Percentiles rank a stretch among this genome's conserved stretches.
Evolutionary conservation across 2,888 invertebrate genomes (phyloP).

Genomic region (Calameuta filiformis): DNA sequence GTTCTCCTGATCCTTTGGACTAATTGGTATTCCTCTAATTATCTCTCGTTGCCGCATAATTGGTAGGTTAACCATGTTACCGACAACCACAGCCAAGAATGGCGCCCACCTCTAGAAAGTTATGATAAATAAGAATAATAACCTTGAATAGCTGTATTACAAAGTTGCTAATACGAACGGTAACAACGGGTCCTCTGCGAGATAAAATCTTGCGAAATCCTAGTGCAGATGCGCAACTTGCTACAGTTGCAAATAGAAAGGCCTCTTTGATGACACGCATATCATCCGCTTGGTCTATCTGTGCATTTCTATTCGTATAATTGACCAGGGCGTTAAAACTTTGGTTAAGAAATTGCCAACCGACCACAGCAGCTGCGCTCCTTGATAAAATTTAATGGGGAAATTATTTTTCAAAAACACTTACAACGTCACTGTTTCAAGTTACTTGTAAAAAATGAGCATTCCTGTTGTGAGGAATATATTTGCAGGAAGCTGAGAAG

Average conservation of each 20-base stretch:
- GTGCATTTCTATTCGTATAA: conserved; percentile 36
- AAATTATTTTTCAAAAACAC: neutral
- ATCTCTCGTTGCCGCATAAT: conserved; percentile 41
- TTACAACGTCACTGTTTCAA: neutral
- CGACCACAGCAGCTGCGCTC: conserved; percentile 25
- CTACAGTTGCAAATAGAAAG: conserved; percentile 30
- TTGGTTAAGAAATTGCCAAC: conserved; percentile 37
- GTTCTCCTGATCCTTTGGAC: conserved; percentile 18
- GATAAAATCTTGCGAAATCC: conserved; percentile 29
- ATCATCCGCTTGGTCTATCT: conserved; percentile 19
- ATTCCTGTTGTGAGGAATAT: conserved; percentile 35
- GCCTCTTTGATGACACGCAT: conserved; percentile 25
- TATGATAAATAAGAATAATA: neutral
- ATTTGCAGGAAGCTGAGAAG: conserved; percentile 34
- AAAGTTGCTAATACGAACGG: conserved; percentile 23
- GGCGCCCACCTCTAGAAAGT: conserved; percentile 35
- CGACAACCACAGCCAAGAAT: conserved; percentile 35
- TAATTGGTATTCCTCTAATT: conserved; percentile 31
- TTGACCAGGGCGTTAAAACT: conserved; percentile 38
- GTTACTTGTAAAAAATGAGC: conserved; percentile 42
- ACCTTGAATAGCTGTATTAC: neutral
- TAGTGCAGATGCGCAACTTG: conserved; percentile 33
- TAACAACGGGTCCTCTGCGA: conserved; percentile 24
- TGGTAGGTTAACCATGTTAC: conserved; percentile 40
- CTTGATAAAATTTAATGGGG: conserved; percentile 12